These are phyloP conservation scores for Triplophysa bombifrons DNA, from an alignment of 2,797 vertebrate genomes.

Conservation along the genomic window DNA sequence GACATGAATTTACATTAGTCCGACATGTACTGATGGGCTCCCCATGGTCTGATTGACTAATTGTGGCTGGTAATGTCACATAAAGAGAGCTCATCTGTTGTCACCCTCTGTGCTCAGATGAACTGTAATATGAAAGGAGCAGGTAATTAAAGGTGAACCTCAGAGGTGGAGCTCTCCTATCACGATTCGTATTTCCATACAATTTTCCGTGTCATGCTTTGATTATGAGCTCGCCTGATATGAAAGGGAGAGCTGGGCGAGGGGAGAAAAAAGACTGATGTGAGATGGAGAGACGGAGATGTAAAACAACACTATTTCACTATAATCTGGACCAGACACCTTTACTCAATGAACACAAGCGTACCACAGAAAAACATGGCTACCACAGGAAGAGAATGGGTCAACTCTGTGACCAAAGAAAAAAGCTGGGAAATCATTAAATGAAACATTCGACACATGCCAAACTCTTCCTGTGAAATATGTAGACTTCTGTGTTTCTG, in stretches of 20 bases:
- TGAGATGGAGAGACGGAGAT: conserved; percentile 8
- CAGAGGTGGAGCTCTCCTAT: conserved; percentile 12
- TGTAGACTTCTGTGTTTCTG: neutral
- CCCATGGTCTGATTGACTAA: conserved; percentile 4
- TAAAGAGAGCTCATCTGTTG: conserved; percentile 4
- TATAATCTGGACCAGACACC: neutral
- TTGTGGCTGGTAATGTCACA: conserved; percentile 7
- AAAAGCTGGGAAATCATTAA: neutral
- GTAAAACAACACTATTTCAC: no score
- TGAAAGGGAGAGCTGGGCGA: conserved; percentile 47
- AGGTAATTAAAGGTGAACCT: conserved; percentile 31
- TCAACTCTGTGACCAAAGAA: neutral
- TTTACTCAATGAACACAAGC: neutral
- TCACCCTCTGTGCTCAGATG: conserved; percentile 13
- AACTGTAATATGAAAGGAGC: conserved; percentile 21
- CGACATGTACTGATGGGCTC: neutral
- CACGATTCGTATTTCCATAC: conserved; percentile 36
- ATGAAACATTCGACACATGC: neutral
- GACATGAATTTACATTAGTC: neutral
- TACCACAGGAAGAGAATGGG: neutral
- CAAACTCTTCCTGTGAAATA: neutral
- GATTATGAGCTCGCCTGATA: conserved; percentile 26
- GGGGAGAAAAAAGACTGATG: conserved; percentile 26
- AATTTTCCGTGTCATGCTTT: conserved; percentile 43
- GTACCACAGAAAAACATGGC: neutral